Base-by-base conservation (phyloP, 2,888 invertebrate genomes). In the Smittia sp. region DNA sequence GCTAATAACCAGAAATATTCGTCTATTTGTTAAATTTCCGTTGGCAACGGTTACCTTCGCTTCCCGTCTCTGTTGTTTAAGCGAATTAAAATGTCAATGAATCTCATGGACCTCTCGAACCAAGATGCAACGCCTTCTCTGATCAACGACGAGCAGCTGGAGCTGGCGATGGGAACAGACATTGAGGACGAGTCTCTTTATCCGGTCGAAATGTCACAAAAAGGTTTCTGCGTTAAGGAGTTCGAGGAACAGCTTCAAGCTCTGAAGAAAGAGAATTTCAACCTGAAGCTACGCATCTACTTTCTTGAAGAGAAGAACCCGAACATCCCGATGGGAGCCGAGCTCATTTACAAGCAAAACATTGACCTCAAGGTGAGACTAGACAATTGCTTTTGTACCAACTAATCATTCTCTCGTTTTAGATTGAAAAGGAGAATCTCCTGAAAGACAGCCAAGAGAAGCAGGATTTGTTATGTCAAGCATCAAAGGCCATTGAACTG, bases 231-330 rank as follows among this genome's bases (percentile, higher is more conserved):
- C 54, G 52, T 69, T 13, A 69, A 69, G 11, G 95, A 96, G 77
- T 91, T 92, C 79, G 95, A 96, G 80, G 92, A 95, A 81, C 91
- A 94, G 80, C 85, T 96, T 76, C 88, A 88, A 70, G 86, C 87
- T 62, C 83, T 96, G 75, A 89, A 90, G 76, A 95, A 94, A 81
- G 96, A 96, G 81, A 97, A 96, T 82, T 97, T 96, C 79, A 91
- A 93, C 82, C 84, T 97, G 18, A 96, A 96, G 82, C 84, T 96
- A 77, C 86, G 95, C 70, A 91, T 97, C 78, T 96, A 93, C 83
- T 93, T 95, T 80, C 85, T 96, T 76, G 95, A 96, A 81, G 94
- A 96, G 81, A 72, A 62, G 15, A 39, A 38, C n/a, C 22, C 52
- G 15, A 20, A 39, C 22, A 13, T 69, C 1, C 69, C 69, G 18